phyloP scores from a whole-genome alignment of 2,113 vertebrate species.

The Chloroceryle aenea region DNA sequence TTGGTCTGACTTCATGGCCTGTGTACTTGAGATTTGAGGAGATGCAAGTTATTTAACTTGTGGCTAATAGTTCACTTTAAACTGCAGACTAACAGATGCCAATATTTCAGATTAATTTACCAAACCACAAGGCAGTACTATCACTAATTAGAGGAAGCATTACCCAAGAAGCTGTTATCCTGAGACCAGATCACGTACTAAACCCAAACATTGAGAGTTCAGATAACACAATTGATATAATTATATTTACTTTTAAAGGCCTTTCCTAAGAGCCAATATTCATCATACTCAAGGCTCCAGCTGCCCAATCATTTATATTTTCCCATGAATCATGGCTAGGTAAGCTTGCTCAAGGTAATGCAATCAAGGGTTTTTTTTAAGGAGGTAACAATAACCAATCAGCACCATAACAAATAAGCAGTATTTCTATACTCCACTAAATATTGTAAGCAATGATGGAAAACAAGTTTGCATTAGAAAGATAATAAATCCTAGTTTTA shows the following conservation, averaged over 20 bases:
- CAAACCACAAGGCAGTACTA: not conserved
- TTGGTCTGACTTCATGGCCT: not conserved
- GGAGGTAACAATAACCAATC: not conserved
- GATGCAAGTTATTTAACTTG: not conserved
- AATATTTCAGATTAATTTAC: slow-evolving; percentile 1
- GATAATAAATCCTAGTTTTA: not conserved
- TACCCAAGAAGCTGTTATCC: not conserved
- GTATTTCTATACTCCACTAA: not conserved
- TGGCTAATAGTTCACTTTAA: not conserved
- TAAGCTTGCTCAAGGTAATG: not conserved
- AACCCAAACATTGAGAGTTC: not conserved
- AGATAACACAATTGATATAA: not conserved
- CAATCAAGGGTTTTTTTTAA: not conserved
- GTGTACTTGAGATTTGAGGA: not conserved
- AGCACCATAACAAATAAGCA: not conserved
- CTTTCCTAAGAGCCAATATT: not conserved
- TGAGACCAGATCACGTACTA: not conserved
- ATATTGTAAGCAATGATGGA: not conserved
- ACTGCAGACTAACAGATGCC: not conserved
- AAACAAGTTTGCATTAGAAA: not conserved
- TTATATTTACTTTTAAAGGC: not conserved
- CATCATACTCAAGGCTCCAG: not conserved
- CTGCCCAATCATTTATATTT: not conserved
- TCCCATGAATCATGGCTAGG: not conserved
- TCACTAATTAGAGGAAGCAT: not conserved